These are phyloP conservation scores for Myodes glareolus DNA, from an alignment of 2,113 vertebrate genomes.

Conservation along the genomic window DNA sequence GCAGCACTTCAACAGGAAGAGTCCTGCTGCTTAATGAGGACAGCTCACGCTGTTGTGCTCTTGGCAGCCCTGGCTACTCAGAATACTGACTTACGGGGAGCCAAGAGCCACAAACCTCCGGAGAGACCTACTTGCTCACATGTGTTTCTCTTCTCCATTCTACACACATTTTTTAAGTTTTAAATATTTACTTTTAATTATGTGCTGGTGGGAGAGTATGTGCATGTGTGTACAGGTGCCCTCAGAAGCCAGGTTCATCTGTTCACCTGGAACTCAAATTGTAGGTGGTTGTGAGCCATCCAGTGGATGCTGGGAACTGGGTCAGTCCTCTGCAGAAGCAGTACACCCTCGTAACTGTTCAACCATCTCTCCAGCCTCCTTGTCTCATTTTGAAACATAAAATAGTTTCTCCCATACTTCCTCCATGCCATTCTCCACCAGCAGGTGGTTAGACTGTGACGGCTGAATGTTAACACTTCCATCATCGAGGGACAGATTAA, in stretches of 20 bases:
- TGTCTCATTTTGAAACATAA: constrained; percentile 4
- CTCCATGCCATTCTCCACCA: background rate
- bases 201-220: background rate
- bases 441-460: background rate
- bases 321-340: background rate
- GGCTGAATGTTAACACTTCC: background rate
- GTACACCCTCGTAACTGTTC: background rate
- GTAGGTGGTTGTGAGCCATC: background rate
- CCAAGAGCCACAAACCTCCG: constrained; percentile 20
- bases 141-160: background rate
- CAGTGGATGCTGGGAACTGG: background rate
- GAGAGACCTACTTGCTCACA: background rate
- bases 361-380: background rate
- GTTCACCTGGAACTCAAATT: background rate
- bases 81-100: background rate
- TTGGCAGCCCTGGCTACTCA: background rate
- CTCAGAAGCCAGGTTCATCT: background rate
- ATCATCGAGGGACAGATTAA: background rate
- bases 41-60: no score
- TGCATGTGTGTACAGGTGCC: no score
- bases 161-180: background rate
- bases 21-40: background rate
- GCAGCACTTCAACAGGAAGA: background rate
- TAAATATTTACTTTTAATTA: background rate
- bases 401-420: background rate